Percentiles rank a stretch among this genome's conserved stretches.
These are phyloP conservation scores for Aplocera efformata DNA, from an alignment of 2,888 invertebrate species.

Conservation along the genomic window DNA sequence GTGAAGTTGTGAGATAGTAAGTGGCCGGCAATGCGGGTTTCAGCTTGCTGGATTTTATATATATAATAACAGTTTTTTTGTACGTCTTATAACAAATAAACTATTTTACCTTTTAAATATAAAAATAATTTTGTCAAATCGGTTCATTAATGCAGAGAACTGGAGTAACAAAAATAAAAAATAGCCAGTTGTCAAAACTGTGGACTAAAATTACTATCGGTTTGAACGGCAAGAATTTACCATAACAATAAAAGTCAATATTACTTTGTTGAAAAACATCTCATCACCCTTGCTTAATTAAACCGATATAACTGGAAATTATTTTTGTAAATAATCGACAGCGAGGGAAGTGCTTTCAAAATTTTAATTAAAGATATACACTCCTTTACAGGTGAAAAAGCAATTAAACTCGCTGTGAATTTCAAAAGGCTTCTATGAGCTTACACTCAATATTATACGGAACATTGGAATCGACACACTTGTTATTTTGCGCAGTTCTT, in stretches of 20 bases:
- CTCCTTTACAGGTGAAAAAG: constrained; percentile 33
- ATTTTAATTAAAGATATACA: constrained; percentile 56
- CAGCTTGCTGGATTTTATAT: neutral
- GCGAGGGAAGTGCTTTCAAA: constrained; percentile 40
- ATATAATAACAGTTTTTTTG: neutral
- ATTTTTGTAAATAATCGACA: constrained; percentile 40
- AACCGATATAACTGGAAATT: constrained; percentile 35
- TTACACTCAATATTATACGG: neutral
- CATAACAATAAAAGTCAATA: too few relatives aligned
- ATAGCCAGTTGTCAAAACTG: too few relatives aligned
- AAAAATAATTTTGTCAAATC: too few relatives aligned
- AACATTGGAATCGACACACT: neutral
- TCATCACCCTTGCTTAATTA: constrained; percentile 35
- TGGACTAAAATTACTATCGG: too few relatives aligned
- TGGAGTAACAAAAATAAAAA: too few relatives aligned
- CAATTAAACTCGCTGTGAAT: constrained; percentile 37
- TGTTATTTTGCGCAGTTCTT: too few relatives aligned
- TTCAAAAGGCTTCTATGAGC: constrained; percentile 27
- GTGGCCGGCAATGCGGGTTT: neutral
- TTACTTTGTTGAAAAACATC: too few relatives aligned
- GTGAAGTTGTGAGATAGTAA: neutral
- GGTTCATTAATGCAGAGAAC: too few relatives aligned
- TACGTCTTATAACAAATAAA: neutral
- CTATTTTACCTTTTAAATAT: too few relatives aligned
- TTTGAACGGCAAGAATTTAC: too few relatives aligned